Evolutionary conservation across 1,140 invertebrate species (phyloP), one percentile per base, ranked within the genome.

Genomic region (Potamilus streckersoni): DNA sequence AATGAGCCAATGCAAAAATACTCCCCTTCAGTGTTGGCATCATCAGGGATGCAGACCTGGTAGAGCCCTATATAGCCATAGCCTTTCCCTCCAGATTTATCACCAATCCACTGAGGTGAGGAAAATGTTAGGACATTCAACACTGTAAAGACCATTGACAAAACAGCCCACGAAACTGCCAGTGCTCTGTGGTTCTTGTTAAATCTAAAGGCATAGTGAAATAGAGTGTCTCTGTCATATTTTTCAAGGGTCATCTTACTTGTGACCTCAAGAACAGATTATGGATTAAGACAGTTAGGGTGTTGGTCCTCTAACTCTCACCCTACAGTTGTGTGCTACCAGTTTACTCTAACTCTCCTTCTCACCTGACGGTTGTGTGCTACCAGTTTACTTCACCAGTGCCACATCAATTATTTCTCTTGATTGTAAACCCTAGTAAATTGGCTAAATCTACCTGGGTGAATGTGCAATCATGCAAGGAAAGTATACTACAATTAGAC

Each of bases 141-240:
- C 81, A 99, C 97, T 65, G 95, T 95, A 88, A 97, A 98, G 90
- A 96, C 98, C 84, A 98, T 95, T 67, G 96, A 91, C 88, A 98
- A 97, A 80, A 98, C 95, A 38, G 94, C 96, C 97, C 97, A 98
- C 67, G 98, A 91, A n/a, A 99, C 96, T 62, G 96, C 97, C 73
- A 98, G 96, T 60, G 97, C 96, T 77, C 96, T 96, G 69, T 78
- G 76, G 64, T 78, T 78, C 62, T 73, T 74, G 61, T 74, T 78
- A 65, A 73, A 78, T 38, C 71, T 71, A 57, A 73, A 74, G 16
- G 71, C 71, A 59, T 64, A 74, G 60, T 71, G 71, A 31, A 78
- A 74, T 55, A 78, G 61, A 56, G 71, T 78, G 59, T 73, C 76
- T 14, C 66, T 57, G 58, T 77, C 75, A 31, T 77, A 77, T 16